phyloP scores from a whole-genome alignment of 2,888 invertebrate genomes.

The Gastrophysa polygoni region DNA sequence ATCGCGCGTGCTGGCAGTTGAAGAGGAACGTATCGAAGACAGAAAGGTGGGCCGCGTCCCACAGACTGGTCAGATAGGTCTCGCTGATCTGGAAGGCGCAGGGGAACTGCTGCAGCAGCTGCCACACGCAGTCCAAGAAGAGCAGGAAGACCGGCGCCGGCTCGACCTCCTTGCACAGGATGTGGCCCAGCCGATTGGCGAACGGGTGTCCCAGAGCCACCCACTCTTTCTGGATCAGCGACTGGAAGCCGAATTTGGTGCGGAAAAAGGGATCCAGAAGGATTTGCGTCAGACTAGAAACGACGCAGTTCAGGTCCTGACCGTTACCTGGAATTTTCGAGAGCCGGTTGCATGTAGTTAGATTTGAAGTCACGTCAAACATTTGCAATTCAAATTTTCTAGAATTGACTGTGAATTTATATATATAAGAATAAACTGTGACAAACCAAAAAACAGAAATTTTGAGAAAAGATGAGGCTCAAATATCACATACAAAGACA shows the following conservation, averaged over 20 bases:
- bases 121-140: slow-evolving; percentile 94
- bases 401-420: too few species aligned
- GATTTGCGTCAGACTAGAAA: slow-evolving; percentile 86
- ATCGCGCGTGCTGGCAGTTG: slow-evolving; percentile 80
- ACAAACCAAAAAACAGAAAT: too few species aligned
- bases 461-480: too few species aligned
- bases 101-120: slow-evolving; percentile 86
- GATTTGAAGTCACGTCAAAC: too few species aligned
- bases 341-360: too few species aligned
- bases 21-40: slow-evolving; percentile 94
- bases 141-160: slow-evolving; percentile 87
- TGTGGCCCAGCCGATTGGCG: slow-evolving; percentile 68
- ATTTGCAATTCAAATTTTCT: too few species aligned
- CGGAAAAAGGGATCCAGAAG: slow-evolving; percentile 84
- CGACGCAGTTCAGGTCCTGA: slow-evolving; percentile 85
- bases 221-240: slow-evolving; percentile 94
- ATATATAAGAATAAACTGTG: too few species aligned
- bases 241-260: slow-evolving; percentile 86
- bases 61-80: slow-evolving; percentile 88
- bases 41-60: slow-evolving; percentile 89
- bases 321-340: slow-evolving; percentile 81
- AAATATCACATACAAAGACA: too few species aligned
- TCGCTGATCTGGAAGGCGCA: slow-evolving; percentile 90
- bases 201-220: slow-evolving; percentile 86
- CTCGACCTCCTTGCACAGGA: slow-evolving; percentile 66